These are phyloP conservation scores for Sinocyclocheilus rhinocerous DNA, from an alignment of 2,113 vertebrate species.

Conservation along the genomic window DNA sequence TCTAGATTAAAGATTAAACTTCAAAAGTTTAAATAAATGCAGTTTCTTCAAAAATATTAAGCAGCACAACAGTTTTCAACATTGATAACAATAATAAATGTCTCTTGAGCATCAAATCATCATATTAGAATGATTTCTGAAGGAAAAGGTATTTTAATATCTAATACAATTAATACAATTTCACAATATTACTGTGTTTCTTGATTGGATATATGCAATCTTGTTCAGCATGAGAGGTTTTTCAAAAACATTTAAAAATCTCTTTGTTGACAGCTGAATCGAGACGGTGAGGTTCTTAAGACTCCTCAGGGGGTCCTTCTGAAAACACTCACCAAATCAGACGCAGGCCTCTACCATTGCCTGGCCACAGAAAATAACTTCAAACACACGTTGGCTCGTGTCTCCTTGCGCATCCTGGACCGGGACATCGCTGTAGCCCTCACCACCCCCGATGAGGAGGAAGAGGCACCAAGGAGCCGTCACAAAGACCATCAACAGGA, in stretches of 20 bases:
- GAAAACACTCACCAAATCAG: slow-evolving; percentile 76
- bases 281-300: slow-evolving; percentile 70
- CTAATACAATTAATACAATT: too few relatives aligned
- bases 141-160: not conserved
- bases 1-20: too few relatives aligned
- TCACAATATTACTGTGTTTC: too few relatives aligned
- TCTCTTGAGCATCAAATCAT: not conserved
- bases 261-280: slow-evolving; percentile 68
- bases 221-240: not conserved
- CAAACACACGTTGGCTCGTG: slow-evolving; percentile 78
- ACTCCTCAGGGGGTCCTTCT: slow-evolving; percentile 81
- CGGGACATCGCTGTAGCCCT: slow-evolving; percentile 79
- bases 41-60: too few relatives aligned
- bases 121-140: not conserved
- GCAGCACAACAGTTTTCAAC: too few relatives aligned
- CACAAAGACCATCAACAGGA: slow-evolving; percentile 36
- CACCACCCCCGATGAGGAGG: slow-evolving; percentile 69
- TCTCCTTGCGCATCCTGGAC: slow-evolving; percentile 78
- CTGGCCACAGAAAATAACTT: slow-evolving; percentile 84
- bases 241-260: not conserved
- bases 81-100: not conserved
- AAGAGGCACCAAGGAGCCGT: slow-evolving; percentile 10
- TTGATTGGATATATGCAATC: not conserved
- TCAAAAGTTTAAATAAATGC: too few relatives aligned
- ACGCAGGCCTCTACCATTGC: slow-evolving; percentile 82